Base-by-base conservation (phyloP, 2,888 invertebrate genomes). In the Chymomyza fuscimana region DNA sequence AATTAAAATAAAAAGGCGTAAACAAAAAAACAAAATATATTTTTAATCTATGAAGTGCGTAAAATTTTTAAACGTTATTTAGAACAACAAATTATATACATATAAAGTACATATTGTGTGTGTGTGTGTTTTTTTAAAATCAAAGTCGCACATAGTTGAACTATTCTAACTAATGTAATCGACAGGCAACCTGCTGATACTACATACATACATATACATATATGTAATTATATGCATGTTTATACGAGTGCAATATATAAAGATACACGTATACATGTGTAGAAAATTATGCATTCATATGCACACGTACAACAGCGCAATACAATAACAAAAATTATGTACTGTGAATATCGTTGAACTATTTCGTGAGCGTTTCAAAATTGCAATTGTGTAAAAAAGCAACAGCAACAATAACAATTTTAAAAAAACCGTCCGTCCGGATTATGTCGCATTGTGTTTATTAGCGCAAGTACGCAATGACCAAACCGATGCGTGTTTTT, bases 381-480 rank as follows among this genome's bases (percentile, higher is more conserved):
- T 74, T 61, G 67, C 69, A 66, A 67, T 69, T 69, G 69, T 70
- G 69, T 60, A 69, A 65, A 65, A 54, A 52, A 69, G 67, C 40
- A 64, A 71, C 60, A 65, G 70, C 70, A 63, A 36, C 36, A 36
- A 67, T 51, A 74, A 63, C 54, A 60, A 74, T 25, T 67, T 62
- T 66, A 60, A 63, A 74, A 74, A 58, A 74, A 70, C 58, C 66
- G 50, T 36, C 15, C 36, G 16, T 61, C 6, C 12, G 51, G 36
- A 52, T 4, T 16, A 22, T 32, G 50, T 63, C 40, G 40, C 22
- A 19, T 5, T 46, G 32, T 58, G 40, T 60, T 9, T 51, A 63
- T 52, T 19, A 40, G 40, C 5, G 40, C 40, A 40, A 40, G 10
- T 40, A 6, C 40, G 40, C 40, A 40, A 40, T 40, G 40, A 4